Base-by-base conservation (phyloP, 2,113 vertebrate genomes). In the Chionis minor region DNA sequence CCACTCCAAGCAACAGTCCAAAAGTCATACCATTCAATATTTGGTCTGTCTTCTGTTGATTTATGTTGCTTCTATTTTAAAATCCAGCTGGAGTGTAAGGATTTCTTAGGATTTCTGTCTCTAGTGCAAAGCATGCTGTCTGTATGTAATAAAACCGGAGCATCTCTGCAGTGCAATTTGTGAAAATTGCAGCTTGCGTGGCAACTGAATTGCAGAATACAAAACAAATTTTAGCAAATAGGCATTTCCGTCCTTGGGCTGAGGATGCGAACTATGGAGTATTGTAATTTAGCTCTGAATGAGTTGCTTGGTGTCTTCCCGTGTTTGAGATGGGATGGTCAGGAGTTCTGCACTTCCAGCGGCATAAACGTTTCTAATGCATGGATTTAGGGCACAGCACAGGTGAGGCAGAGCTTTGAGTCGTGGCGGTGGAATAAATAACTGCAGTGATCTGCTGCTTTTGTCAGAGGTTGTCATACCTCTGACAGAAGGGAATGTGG, bases 261-360 rank as follows among this genome's bases (percentile, higher is more conserved):
- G 81, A 58, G 81, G 30, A 52, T 78, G 42, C 61, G 54, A 84
- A 69, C 35, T 52, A 8, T 32, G 44, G 17, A 81, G 61, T 91
- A 52, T 20, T 79, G 27, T 35, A 40, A 63, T 58, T 74, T 42
- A 59, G 38, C 81, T 85, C 58, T 45, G 78, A 71, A 55, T 20
- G 55, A 84, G 58, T 70, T 85, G 19, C 16, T 77, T 38, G 30
- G 27, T 92, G 40, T 45, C 74, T 91, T 82, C 35, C 28, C 0
- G 0, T 3, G 1, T 59, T 75, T 77, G 49, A 44, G 24, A 33
- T 40, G 30, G 0, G 0, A 11, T 54, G 11, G 33, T 49, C 58
- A 73, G 74, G 71, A 83, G 58, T 83, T 86, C 24, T 80, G 49
- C 11, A 1, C 45, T 88, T 90, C 27, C 55, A 86, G 54, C 30